Evolutionary conservation across 2,113 vertebrate genomes (phyloP).

Genomic region (Colius striatus): DNA sequence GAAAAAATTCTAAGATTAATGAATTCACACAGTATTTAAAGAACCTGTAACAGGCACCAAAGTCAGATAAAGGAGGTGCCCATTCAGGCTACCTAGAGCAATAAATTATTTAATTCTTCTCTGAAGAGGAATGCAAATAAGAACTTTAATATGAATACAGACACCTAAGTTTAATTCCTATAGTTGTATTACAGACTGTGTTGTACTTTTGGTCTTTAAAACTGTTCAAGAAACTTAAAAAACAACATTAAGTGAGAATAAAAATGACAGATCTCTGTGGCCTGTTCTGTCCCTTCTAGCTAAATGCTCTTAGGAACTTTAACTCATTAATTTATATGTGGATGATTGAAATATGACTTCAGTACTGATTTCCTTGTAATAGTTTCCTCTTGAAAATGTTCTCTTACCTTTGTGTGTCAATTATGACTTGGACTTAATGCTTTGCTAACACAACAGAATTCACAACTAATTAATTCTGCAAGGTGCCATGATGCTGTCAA

Average conservation of each 20-base stretch:
- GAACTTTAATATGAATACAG: neutral
- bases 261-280: neutral
- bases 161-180: neutral
- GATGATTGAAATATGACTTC: neutral
- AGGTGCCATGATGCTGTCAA: neutral
- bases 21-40: neutral
- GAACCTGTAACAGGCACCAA: rapidly evolving
- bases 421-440: neutral
- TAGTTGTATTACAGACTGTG: neutral
- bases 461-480: neutral
- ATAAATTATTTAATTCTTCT: neutral
- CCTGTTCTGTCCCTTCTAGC: neutral
- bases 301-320: neutral
- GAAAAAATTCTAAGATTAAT: neutral
- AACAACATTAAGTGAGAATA: neutral
- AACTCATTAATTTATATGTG: neutral
- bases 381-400: neutral
- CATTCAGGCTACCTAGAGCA: neutral
- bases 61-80: neutral
- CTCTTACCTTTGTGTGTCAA: neutral
- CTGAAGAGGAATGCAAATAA: neutral
- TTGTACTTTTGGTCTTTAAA: neutral
- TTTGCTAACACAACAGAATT: neutral
- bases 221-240: neutral
- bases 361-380: neutral